These are phyloP conservation scores for Lacanobia wlatinum DNA, from an alignment of 2,888 invertebrate species.

Conservation along the genomic window DNA sequence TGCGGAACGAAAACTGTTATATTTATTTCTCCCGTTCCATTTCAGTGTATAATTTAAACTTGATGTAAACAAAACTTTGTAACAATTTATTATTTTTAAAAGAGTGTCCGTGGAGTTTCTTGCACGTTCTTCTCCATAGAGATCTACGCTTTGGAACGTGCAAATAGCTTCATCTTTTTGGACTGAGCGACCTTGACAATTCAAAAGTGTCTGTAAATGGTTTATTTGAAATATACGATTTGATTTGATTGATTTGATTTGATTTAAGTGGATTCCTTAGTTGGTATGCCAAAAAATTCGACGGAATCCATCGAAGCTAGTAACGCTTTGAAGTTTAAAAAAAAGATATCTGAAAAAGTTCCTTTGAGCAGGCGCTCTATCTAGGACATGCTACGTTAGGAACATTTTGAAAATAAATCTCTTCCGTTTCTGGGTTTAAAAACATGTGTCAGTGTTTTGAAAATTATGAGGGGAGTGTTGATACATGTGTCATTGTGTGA, in stretches of 20 bases:
- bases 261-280: background rate
- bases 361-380: conserved; percentile 22
- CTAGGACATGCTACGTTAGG: conserved; percentile 25
- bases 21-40: conserved; percentile 9
- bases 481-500: background rate
- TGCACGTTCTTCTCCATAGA: too few species aligned
- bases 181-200: too few species aligned
- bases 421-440: background rate
- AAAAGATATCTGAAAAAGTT: conserved; percentile 1
- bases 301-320: conserved; percentile 30
- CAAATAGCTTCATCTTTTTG: too few species aligned
- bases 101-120: too few species aligned
- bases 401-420: conserved; percentile 13
- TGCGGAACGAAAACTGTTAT: background rate
- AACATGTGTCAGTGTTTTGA: background rate
- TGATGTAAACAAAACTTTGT: too few species aligned
- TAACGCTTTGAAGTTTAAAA: conserved; percentile 45
- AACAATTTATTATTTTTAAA: too few species aligned
- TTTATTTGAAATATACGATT: too few species aligned
- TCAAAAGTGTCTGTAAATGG: too few species aligned
- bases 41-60: too few species aligned
- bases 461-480: background rate
- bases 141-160: too few species aligned
- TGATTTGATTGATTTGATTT: too few species aligned
- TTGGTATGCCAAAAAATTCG: conserved; percentile 18